Evolutionary conservation across 35 echinoderm and acorn worm genomes (phyloP).

Genomic region (Eucidaris tribuloides): DNA sequence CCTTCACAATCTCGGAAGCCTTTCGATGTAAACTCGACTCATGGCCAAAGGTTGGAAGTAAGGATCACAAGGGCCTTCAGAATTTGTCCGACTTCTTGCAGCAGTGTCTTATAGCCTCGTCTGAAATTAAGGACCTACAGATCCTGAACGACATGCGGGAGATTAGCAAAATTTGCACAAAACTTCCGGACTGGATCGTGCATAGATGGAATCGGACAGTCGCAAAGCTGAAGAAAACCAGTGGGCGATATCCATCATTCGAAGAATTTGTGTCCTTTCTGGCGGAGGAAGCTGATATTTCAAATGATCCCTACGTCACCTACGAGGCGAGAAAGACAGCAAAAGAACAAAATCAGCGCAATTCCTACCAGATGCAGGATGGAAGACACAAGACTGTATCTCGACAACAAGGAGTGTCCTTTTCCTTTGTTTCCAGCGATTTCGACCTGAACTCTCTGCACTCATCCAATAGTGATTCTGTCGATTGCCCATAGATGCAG

Average conservation of each 20-base stretch:
- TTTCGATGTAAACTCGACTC: constrained; percentile 43
- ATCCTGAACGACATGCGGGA: constrained; percentile 56
- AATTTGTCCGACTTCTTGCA: constrained; percentile 52
- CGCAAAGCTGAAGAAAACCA: constrained; percentile 3
- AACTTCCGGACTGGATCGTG: constrained; percentile 42
- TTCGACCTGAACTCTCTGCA: too few relatives aligned
- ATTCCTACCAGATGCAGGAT: too few relatives aligned
- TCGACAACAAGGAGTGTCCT: too few relatives aligned
- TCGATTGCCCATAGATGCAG: too few relatives aligned
- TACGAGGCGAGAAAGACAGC: background rate
- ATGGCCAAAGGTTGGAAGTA: constrained; percentile 36
- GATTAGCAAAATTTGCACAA: constrained; percentile 45
- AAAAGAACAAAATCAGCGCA: too few relatives aligned
- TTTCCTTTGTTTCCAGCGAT: too few relatives aligned
- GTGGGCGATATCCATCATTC: constrained; percentile 31
- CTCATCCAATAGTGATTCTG: too few relatives aligned
- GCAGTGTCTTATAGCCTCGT: constrained; percentile 29
- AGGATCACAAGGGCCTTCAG: constrained; percentile 38
- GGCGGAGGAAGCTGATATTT: constrained; percentile 34
- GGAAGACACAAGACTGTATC: too few relatives aligned
- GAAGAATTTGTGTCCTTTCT: constrained; percentile 47
- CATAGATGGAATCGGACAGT: constrained; percentile 46
- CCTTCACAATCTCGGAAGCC: constrained; percentile 34
- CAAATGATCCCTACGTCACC: background rate
- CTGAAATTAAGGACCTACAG: background rate